A percentile compares a stretch with the other conserved stretches of the same genome.
phyloP scores from a whole-genome alignment of 2,888 invertebrate genomes.

The Mimas tiliae region DNA sequence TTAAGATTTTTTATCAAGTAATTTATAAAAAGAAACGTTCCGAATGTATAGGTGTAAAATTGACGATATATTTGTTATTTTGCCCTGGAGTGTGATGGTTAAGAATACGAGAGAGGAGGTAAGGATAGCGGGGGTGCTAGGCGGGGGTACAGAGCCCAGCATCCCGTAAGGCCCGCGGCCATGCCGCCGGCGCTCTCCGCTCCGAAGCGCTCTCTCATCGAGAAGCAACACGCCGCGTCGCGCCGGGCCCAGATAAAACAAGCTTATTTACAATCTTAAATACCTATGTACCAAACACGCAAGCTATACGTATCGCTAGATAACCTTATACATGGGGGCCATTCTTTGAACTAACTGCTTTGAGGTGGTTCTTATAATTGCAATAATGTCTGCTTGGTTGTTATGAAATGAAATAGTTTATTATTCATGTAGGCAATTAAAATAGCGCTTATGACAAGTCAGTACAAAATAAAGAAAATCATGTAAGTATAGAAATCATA shows the following conservation, averaged over 20 bases:
- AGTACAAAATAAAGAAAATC: no score
- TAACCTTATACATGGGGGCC: conserved; percentile 24
- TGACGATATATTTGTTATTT: conserved; percentile 47
- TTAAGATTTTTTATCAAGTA: background rate
- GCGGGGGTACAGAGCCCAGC: conserved; percentile 36
- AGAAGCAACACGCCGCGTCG: conserved; percentile 54
- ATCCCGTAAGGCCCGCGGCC: conserved; percentile 47
- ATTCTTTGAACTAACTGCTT: background rate
- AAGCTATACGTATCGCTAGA: conserved; percentile 29
- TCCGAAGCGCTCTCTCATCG: conserved; percentile 39
- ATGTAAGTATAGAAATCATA: no score
- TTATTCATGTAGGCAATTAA: no score
- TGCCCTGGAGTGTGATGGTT: conserved; percentile 60
- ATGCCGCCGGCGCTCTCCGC: conserved; percentile 40
- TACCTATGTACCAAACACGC: conserved; percentile 29
- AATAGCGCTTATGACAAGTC: no score
- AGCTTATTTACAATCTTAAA: conserved; percentile 48
- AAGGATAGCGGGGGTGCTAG: conserved; percentile 36
- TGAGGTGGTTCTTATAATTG: background rate
- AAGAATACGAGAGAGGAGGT: conserved; percentile 51
- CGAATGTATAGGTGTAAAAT: conserved; percentile 12
- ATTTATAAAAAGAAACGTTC: background rate
- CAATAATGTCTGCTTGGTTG: background rate
- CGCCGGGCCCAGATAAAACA: conserved; percentile 57
- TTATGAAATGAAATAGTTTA: no score